Base-by-base conservation (phyloP, 2,888 invertebrate species). In the Anticlea derivata region DNA sequence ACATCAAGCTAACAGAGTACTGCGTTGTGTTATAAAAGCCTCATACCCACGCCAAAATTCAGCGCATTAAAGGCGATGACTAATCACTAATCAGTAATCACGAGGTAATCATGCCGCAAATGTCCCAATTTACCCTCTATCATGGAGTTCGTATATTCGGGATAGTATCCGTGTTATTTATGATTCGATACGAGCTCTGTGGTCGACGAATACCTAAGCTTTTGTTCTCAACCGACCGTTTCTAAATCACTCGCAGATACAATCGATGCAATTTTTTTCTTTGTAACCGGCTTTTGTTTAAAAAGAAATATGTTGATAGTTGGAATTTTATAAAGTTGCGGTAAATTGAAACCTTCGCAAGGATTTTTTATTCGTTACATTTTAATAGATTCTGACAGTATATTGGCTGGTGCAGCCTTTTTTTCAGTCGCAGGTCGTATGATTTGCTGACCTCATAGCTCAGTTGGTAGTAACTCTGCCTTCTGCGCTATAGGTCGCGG, bases 231-330 rank as follows among this genome's bases (percentile, higher is more conserved):
- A 58, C 46, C 61, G 58, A 68, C 68, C 75, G 72, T 75, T 74
- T 76, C 79, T 83, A 80, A 80, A 82, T 81, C 81, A 82, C 73
- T 63, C 60, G 49, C 59, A 70, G 79, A 80, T 77, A 80, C 70
- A 67, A 77, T 78, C 73, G 66, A 66, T 69, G 66, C 68, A 70
- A 61, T 71, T 70, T 68, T 73, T 65, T 57, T 53, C 50, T 58
- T 37, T 49, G 17, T 23, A n/a, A 29, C 22, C 10, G 29, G 24
- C 37, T 44, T 44, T 53, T 44, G 30, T 40, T 45, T 30, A 4
- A 7, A 26, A 10, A 12, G 4, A 37, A 30, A 26, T 48, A 31
- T 41, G 27, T 24, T 49, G 29, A 31, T 7, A 40, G 27, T 24
- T 49, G 29, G 30, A 8, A 40, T 7, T 39, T 29, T 45, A 10